Conservation (phyloP, 2,113 vertebrate species). For the Cyphomyrus plagiostoma region DNA sequence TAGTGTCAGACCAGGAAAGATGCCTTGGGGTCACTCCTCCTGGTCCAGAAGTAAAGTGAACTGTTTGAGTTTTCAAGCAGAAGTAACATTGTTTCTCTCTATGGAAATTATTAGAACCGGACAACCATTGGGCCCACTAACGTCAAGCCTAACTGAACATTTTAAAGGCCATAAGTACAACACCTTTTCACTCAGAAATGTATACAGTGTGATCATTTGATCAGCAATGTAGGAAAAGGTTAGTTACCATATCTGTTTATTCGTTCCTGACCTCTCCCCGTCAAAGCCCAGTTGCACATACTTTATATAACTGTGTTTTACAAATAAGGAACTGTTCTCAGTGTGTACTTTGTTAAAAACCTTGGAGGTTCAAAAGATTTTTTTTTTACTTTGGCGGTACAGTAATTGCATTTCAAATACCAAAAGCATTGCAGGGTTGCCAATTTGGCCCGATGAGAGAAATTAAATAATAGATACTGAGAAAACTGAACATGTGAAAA, state of each 20-base stretch:
- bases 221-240: background rate
- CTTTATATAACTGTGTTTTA: background rate
- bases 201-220: background rate
- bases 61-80: background rate
- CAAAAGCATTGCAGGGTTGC: background rate
- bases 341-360: background rate
- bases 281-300: background rate
- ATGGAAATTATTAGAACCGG: background rate
- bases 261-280: background rate
- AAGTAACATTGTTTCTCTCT: background rate
- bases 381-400: background rate
- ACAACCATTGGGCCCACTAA: background rate
- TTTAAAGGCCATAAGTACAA: background rate
- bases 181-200: background rate
- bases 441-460: background rate
- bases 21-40: background rate
- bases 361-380: background rate
- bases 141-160: background rate
- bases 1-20: background rate
- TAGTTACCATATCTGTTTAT: background rate
- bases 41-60: background rate
- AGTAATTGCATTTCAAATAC: conserved; percentile 3
- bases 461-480: background rate
- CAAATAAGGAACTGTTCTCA: conserved; percentile 8
- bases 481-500: background rate